phyloP scores from a whole-genome alignment of 1,140 invertebrate genomes.

The Artemia franciscana region DNA sequence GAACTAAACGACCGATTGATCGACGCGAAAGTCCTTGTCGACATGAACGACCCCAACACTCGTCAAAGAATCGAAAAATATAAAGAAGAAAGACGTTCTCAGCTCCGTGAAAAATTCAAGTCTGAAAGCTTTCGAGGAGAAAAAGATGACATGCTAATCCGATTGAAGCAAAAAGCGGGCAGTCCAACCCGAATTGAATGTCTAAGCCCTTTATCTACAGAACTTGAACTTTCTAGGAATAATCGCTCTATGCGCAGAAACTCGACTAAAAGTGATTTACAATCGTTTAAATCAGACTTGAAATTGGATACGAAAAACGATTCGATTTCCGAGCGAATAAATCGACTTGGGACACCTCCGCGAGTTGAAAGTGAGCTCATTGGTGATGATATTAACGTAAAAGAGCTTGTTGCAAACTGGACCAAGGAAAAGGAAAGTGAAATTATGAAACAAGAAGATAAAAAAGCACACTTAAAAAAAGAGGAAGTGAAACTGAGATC shows the following conservation, averaged over 20 bases:
- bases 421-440: conserved; percentile 5
- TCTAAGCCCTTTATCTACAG: conserved; percentile 6
- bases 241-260: conserved; percentile 12
- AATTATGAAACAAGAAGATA: conserved; percentile 1
- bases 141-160: conserved; percentile 17
- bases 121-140: conserved; percentile 49
- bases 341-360: neutral
- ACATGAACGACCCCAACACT: conserved; percentile 29
- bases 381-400: conserved; percentile 17
- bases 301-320: neutral
- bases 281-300: neutral
- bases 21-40: conserved; percentile 13
- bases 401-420: conserved; percentile 15
- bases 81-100: conserved; percentile 66
- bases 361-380: conserved; percentile 6
- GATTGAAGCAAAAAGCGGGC: conserved; percentile 13
- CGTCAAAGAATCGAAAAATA: conserved; percentile 64
- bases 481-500: conserved; percentile 3
- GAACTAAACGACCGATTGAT: neutral
- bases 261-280: conserved; percentile 20
- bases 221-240: conserved; percentile 4
- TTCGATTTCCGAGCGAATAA: conserved; percentile 7
- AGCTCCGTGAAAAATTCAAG: conserved; percentile 59
- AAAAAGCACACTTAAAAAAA: neutral
- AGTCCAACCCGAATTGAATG: conserved; percentile 13